These are phyloP conservation scores for Burhinus oedicnemus DNA, from an alignment of 2,113 vertebrate genomes.

Conservation along the genomic window DNA sequence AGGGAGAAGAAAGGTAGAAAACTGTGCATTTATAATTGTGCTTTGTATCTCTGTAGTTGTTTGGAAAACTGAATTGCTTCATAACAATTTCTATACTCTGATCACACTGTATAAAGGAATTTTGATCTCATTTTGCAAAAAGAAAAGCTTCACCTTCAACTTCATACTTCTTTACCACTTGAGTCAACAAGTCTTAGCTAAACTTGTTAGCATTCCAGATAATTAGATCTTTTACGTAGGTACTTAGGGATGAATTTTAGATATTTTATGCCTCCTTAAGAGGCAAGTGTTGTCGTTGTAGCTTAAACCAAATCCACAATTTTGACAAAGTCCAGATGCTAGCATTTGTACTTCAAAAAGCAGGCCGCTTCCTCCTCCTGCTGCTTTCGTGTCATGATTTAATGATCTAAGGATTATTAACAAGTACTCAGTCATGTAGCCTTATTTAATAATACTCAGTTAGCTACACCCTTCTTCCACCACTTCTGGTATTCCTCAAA, in stretches of 20 bases:
- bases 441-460: not conserved
- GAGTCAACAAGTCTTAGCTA: not conserved
- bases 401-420: not conserved
- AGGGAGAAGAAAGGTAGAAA: not conserved
- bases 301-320: not conserved
- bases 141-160: not conserved
- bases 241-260: not conserved
- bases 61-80: not conserved
- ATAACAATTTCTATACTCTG: not conserved
- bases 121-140: not conserved
- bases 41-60: not conserved
- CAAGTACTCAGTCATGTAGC: not conserved
- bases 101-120: not conserved
- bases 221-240: not conserved
- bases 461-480: not conserved
- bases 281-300: not conserved
- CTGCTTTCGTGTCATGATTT: not conserved
- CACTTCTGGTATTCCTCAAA: not conserved
- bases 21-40: not conserved
- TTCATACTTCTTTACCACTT: not conserved
- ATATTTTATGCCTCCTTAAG: not conserved
- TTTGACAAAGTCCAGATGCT: not conserved
- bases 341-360: not conserved
- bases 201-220: not conserved
- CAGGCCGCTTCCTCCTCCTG: not conserved